These are phyloP conservation scores for Nerophis ophidion DNA, from an alignment of 2,113 vertebrate genomes.

Conservation along the genomic window DNA sequence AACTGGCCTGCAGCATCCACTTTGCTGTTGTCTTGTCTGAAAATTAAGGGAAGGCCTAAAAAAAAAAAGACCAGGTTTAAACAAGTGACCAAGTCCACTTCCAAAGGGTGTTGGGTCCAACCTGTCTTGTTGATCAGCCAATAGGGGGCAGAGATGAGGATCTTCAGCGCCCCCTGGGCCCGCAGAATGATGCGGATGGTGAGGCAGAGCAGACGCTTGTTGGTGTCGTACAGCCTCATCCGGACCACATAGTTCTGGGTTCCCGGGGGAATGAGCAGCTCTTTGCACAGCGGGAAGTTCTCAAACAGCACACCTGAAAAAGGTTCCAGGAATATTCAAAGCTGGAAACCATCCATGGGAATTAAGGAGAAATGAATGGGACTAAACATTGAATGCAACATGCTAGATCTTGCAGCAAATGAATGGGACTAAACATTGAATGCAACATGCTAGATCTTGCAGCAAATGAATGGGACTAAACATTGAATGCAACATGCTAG, in stretches of 20 bases:
- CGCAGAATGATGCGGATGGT: conserved; percentile 89
- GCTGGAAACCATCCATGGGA: no score
- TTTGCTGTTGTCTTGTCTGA: conserved; percentile 93
- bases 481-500: no score
- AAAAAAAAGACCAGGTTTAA: conserved; percentile 1
- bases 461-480: no score
- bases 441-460: no score
- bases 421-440: no score
- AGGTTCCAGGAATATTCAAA: no score
- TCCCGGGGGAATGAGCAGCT: conserved; percentile 91
- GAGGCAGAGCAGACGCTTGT: conserved; percentile 82
- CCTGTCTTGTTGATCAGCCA: conserved; percentile 98
- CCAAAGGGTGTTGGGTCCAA: conserved; percentile 25
- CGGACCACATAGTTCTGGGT: conserved; percentile 94
- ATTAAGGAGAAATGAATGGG: no score
- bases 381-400: no score
- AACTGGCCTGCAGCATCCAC: conserved; percentile 90
- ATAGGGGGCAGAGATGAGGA: conserved; percentile 88
- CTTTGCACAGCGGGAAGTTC: conserved; percentile 88
- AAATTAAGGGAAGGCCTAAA: conserved; percentile 91
- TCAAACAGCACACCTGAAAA: conserved; percentile 82
- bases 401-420: no score
- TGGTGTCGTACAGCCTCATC: conserved; percentile 88
- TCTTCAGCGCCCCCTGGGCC: conserved; percentile 89
- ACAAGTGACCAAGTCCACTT: not conserved